Base-by-base conservation (phyloP, 2,888 invertebrate genomes). In the Autographa gamma region DNA sequence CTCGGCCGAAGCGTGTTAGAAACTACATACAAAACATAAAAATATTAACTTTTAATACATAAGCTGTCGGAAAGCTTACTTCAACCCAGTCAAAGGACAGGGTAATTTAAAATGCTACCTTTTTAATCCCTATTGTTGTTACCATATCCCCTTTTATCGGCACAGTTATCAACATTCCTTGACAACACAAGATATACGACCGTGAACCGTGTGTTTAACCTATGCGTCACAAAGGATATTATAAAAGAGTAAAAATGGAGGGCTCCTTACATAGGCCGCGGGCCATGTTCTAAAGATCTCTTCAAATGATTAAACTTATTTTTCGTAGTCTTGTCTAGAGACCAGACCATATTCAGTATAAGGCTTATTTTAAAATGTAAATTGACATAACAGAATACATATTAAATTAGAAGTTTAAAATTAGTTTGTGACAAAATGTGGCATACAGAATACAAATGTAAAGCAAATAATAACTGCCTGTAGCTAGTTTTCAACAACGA, bases 161-260 rank as follows among this genome's bases (percentile, higher is more conserved):
- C 78, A 31, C 34, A 31, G 48, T 59, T 62, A 69, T 63, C 64
- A 62, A 77, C 54, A 77, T 81, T 73, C 73, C 59, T 63, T 63
- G 58, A 59, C 41, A 19, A 58, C 19, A 43, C 13, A 52, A 60
- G 69, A 81, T 56, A 73, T 31, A 48, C 31, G 52, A 14, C 74
- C 65, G 19, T 79, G 75, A 74, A 69, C 74, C 62, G 48, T 52
- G 19, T 34, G 54, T 69, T n/a, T 74, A 71, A 79, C 79, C 75
- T 68, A 63, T 79, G 75, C 66, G 70, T 79, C 79, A 74, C 60
- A 74, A 66, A 79, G 76, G 69, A 74, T 61, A 43, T 25, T 60
- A 76, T 65, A 81, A 78, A 73, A 71, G 43, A 66, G 69, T 38
- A 69, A 67, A 56, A 41, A 77, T 54, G 31, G 54, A 72, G 65